Evolutionary conservation across 2,888 invertebrate species (phyloP).

Genomic region (Pecten maximus): DNA sequence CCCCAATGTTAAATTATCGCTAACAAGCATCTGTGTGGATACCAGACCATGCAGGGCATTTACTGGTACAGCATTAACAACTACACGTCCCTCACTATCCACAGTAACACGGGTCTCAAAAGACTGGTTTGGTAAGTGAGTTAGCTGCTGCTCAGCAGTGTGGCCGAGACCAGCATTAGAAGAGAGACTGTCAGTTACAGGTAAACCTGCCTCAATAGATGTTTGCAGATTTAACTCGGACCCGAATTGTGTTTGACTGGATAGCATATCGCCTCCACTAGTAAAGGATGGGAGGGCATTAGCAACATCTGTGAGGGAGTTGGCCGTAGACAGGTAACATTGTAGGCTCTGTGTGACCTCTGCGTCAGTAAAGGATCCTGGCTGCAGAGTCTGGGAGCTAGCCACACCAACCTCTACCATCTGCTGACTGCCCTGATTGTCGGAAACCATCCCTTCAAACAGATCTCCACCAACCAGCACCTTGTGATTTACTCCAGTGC

Average conservation of each 20-base stretch:
- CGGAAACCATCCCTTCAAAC: not conserved
- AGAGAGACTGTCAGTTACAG: constrained; percentile 46
- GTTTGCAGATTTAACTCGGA: constrained; percentile 50
- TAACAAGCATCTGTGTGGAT: constrained; percentile 1
- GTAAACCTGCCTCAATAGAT: constrained; percentile 48
- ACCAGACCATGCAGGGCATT: constrained; percentile 16
- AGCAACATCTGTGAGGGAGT: constrained; percentile 43
- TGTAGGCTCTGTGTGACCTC: not conserved
- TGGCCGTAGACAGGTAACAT: constrained; percentile 18
- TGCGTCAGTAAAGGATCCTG: not conserved
- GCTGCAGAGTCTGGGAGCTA: not conserved
- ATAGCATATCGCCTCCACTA: constrained; percentile 39
- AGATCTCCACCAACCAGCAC: not conserved
- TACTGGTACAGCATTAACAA: not conserved
- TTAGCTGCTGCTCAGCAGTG: not conserved
- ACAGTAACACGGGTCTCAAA: constrained; percentile 1
- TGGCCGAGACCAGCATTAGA: not conserved
- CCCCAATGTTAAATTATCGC: not conserved
- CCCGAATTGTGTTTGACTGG: constrained; percentile 41
- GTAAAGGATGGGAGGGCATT: constrained; percentile 40
- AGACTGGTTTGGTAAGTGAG: not conserved
- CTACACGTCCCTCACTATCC: not conserved
- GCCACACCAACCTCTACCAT: not conserved
- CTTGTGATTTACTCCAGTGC: not conserved
- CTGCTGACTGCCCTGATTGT: not conserved